Conservation (phyloP, 2,888 invertebrate species). For the Tuta absoluta region DNA sequence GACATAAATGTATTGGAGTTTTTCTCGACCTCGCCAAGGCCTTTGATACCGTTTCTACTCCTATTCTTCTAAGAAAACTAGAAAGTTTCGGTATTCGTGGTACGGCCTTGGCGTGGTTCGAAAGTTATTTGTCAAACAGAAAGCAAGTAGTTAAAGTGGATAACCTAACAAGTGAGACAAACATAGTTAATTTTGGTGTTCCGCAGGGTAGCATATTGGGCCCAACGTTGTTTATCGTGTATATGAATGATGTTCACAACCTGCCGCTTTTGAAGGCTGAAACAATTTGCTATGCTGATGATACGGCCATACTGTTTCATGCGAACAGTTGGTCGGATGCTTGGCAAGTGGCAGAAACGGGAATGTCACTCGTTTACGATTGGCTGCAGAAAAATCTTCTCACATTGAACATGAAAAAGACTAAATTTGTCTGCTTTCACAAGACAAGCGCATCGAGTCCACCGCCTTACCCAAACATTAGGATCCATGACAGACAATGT, state of each 20-base stretch:
- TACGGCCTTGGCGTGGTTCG: no score
- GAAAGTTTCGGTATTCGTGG: no score
- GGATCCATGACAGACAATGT: not conserved
- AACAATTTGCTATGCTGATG: slow-evolving; percentile 10
- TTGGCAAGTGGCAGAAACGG: not conserved
- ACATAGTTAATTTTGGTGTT: not conserved
- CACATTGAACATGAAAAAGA: not conserved
- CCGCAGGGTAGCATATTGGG: not conserved
- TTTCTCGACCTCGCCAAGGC: no score
- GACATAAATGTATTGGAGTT: no score
- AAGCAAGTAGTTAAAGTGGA: not conserved
- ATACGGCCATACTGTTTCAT: not conserved
- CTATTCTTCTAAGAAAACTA: no score
- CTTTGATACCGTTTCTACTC: no score
- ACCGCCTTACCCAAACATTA: not conserved
- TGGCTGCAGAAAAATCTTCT: not conserved
- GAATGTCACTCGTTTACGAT: not conserved
- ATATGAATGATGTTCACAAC: no score
- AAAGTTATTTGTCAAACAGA: no score
- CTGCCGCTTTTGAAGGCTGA: not conserved
- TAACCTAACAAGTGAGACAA: no score
- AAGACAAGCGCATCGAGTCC: not conserved
- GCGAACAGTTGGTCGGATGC: not conserved
- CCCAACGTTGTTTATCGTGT: no score
- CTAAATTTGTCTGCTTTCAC: not conserved